Base-by-base conservation (phyloP, 2,888 invertebrate species). In the Odontomyia ornata region DNA sequence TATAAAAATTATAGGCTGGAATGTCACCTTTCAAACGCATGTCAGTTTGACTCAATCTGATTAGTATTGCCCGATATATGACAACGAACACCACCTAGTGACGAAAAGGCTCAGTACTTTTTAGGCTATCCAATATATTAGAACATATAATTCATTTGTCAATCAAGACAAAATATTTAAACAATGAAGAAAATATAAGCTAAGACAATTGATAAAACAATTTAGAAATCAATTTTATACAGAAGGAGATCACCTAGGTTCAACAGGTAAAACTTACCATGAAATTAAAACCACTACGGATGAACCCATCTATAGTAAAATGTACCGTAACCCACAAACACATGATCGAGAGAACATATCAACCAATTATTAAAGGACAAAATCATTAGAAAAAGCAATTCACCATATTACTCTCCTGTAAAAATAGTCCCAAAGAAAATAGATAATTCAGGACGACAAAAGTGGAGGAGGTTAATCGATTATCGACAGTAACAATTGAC, bases 401-500 rank as follows among this genome's bases (percentile, higher is more conserved):
- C 73, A 57, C 57, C 73, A 9, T 73, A 56, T 23, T 30, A 60
- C 30, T 21, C 73, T 11, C 73, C 73, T 21, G 57, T 75, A 23
- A 18, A 11, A 28, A 75, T 75, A 25, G 75, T 75, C 1, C 28
- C 75, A 30, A 75, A 75, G 25, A 75, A 75, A 23, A 25, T 46
- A 23, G 62, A 75, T 25, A 60, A 30, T n/a, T n/a, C 27, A 9
- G 30, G 18, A n/a, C 21, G 36, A 60, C 7, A 9, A 15, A 75
- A 75, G 36, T 75, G 57, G 57, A 18, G 75, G 18, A 62, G 60
- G 1, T 60, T 60, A 5, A 60, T 75, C n/a, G 75, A 75, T 27
- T 72, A 72, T 56, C 4, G 72, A 18, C 15, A 36, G 60, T 18
- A 13, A 75, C 75, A 4, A 23, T 75, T 13, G 75, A 60, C 18